phyloP scores from a whole-genome alignment of 1,140 invertebrate species.

The Eufriesea mexicana region DNA sequence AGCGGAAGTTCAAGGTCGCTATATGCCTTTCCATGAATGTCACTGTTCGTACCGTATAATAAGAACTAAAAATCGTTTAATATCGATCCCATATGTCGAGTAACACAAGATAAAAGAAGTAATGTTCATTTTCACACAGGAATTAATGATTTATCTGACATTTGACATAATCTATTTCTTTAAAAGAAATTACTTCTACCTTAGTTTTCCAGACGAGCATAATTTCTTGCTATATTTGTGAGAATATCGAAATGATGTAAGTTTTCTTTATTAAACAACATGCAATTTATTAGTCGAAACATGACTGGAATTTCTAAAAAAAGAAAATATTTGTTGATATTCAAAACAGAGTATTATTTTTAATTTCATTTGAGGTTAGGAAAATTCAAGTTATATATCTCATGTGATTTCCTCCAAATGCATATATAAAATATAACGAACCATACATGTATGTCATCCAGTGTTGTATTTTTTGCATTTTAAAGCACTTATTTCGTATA shows the following conservation, averaged over 20 bases:
- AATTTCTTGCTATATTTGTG: too few relatives aligned
- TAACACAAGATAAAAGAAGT: neutral
- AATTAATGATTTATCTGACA: constrained; percentile 20
- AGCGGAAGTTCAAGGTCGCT: constrained; percentile 58
- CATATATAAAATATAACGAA: neutral
- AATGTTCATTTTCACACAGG: neutral
- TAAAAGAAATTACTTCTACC: neutral
- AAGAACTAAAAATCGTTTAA: constrained; percentile 23
- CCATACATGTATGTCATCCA: neutral
- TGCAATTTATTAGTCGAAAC: too few relatives aligned
- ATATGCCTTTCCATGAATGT: constrained; percentile 56
- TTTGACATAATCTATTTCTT: neutral
- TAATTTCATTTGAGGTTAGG: neutral
- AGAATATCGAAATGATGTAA: too few relatives aligned
- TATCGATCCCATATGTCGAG: constrained; percentile 40
- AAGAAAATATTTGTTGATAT: too few relatives aligned
- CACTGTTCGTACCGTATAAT: constrained; percentile 15
- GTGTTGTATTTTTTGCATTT: neutral
- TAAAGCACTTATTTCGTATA: neutral
- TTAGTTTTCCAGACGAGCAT: too few relatives aligned
- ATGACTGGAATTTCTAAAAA: too few relatives aligned
- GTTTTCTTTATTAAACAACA: too few relatives aligned
- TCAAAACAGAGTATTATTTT: neutral
- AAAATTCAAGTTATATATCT: too few relatives aligned
- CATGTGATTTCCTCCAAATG: neutral